Conservation (phyloP, 2,888 invertebrate species). For the Andrena flavipes region DNA sequence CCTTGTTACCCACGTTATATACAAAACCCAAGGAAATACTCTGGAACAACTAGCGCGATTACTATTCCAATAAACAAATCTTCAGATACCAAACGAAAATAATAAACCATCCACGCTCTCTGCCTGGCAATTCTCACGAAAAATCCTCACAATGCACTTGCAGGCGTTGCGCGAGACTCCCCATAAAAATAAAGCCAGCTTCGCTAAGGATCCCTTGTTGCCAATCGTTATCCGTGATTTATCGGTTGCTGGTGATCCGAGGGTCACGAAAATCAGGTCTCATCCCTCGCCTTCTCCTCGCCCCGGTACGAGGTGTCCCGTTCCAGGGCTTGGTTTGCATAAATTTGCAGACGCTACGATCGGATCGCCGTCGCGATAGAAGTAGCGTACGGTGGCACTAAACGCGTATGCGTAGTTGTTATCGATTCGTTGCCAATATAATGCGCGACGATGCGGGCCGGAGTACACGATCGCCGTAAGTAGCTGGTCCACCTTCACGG, state of each 20-base stretch:
- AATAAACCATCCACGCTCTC: background rate
- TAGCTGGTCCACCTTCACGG: conserved; percentile 43
- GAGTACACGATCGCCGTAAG: conserved; percentile 39
- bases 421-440: conserved; percentile 59
- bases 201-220: conserved; percentile 35
- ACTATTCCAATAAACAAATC: background rate
- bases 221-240: conserved; percentile 59
- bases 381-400: conserved; percentile 40
- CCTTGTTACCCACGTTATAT: no score
- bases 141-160: conserved; percentile 1
- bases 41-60: no score
- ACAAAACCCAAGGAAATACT: no score
- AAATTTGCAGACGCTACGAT: conserved; percentile 49
- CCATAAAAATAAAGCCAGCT: conserved; percentile 24
- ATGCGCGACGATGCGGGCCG: conserved; percentile 33
- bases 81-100: background rate
- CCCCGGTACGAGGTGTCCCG: conserved; percentile 1
- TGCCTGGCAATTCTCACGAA: background rate
- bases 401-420: conserved; percentile 57
- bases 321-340: conserved; percentile 48
- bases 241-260: conserved; percentile 40
- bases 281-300: conserved; percentile 27
- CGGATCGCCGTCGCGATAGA: conserved; percentile 29
- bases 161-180: conserved; percentile 3
- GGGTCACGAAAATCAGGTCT: conserved; percentile 56